Evolutionary conservation across 2,888 invertebrate genomes (phyloP).

Genomic region (Yponomeuta sedellus): DNA sequence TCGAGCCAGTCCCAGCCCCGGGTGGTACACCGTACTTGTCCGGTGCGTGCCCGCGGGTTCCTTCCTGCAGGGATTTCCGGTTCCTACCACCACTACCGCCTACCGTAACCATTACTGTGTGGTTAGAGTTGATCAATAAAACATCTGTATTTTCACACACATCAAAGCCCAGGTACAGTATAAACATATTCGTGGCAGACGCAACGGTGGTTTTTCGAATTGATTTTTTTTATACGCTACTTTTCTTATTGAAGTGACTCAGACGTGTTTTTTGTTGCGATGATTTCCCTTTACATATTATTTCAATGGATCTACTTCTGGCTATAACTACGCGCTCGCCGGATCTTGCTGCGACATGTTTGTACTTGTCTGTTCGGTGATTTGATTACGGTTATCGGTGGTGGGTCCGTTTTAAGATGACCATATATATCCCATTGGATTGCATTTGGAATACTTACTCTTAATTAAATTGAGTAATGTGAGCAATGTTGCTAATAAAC

Average conservation of each 20-base stretch:
- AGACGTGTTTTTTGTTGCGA: not conserved
- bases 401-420: too few species aligned
- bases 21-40: slow-evolving; percentile 28
- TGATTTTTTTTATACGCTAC: not conserved
- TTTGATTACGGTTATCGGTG: too few species aligned
- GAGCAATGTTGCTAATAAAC: not conserved
- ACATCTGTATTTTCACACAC: not conserved
- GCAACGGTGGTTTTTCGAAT: not conserved
- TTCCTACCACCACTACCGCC: slow-evolving; percentile 24
- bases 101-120: slow-evolving; percentile 1
- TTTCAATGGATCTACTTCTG: not conserved
- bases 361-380: slow-evolving; percentile 25
- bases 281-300: not conserved
- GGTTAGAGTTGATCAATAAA: slow-evolving; percentile 8
- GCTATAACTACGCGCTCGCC: slow-evolving; percentile 17
- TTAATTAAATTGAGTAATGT: not conserved
- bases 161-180: not conserved
- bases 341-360: slow-evolving; percentile 33
- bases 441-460: too few species aligned
- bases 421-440: too few species aligned
- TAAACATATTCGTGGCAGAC: not conserved
- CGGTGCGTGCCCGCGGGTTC: slow-evolving; percentile 31
- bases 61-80: slow-evolving; percentile 43
- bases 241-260: not conserved
- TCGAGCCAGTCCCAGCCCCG: slow-evolving; percentile 32